These are phyloP conservation scores for Heliconius eleuchia DNA, from an alignment of 1,140 invertebrate species.

Conservation along the genomic window DNA sequence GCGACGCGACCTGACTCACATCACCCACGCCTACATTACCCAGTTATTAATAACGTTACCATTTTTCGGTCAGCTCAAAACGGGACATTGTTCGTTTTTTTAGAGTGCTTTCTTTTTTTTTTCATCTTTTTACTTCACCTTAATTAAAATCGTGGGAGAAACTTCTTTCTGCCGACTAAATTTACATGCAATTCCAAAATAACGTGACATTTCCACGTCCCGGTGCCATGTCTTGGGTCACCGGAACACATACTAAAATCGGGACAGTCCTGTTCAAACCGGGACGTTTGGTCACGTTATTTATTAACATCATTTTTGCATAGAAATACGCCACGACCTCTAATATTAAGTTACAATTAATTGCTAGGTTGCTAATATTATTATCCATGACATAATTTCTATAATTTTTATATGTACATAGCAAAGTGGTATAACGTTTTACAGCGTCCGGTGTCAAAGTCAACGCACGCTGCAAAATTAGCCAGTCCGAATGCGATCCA, in stretches of 20 bases:
- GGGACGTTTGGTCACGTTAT: neutral
- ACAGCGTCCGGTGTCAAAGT: conserved; percentile 67
- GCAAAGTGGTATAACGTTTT: conserved; percentile 44
- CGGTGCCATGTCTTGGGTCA: no score
- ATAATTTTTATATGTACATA: conserved; percentile 34
- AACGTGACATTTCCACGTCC: no score
- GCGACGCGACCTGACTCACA: conserved; percentile 47
- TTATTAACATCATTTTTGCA: conserved; percentile 62
- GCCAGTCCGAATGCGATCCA: conserved; percentile 65
- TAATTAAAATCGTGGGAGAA: no score
- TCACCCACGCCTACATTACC: conserved; percentile 54
- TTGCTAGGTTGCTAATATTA: conserved; percentile 31
- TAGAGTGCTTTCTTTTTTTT: no score
- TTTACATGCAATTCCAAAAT: no score
- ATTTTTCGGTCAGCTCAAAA: no score
- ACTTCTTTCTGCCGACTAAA: no score
- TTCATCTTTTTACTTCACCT: no score
- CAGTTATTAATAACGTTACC: conserved; percentile 16
- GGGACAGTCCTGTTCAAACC: no score
- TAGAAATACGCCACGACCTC: conserved; percentile 59
- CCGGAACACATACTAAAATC: no score
- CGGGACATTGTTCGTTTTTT: no score
- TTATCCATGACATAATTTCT: conserved; percentile 47
- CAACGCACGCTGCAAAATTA: conserved; percentile 66
- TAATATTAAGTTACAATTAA: conserved; percentile 44